Evolutionary conservation across 2,888 invertebrate species (phyloP), one percentile per base, ranked within the genome.

Genomic region (Troglohyphantes excavatus): DNA sequence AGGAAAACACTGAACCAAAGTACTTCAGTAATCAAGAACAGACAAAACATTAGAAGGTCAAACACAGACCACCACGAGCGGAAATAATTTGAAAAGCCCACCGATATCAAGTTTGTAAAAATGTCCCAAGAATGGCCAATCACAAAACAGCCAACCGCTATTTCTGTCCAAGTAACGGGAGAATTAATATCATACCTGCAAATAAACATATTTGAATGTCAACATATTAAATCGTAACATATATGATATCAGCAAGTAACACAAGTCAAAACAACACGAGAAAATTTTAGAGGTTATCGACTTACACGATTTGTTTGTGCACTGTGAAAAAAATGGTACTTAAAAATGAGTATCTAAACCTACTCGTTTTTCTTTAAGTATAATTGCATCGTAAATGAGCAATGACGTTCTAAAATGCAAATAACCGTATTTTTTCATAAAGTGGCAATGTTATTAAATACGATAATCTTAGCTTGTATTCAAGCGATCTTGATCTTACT

Each of bases 1-100:
- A 94, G 91, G 39, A 97, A 96, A 94, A 97, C 97, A 93, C 95
- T 95, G 92, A 97, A 97, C 6, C 95, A 98, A 93, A 96, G 96
- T 96, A 93, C 91, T 81, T 95, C 94, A 94, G 95, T 95, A 65
- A 95, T 93, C n/a, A 95, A 93, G 61, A 91, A 91, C 23, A 90
- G 17, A 13, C 67, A 83, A 75, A 91, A 91, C 91, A 90, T 90
- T n/a, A 90, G 7, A n/a, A 91, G 70, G 27, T 91, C 89, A 43
- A 89, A 91, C 0, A 86, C 85, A 17, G 86, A 21, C 91, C 91
- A 91, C 46, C 63, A 82, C 3, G 90, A 90, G 13, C 90, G 84
- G 53, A 91, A 88, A 39, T 83, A 90, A 27, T 83, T 81, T 13
- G 67, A 46, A 39, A 85, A 33, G 3, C 87, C 87, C 11, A 90